Evolutionary conservation across 23 tunicate species (phyloP).

Genomic region (Ciona savignyi): DNA sequence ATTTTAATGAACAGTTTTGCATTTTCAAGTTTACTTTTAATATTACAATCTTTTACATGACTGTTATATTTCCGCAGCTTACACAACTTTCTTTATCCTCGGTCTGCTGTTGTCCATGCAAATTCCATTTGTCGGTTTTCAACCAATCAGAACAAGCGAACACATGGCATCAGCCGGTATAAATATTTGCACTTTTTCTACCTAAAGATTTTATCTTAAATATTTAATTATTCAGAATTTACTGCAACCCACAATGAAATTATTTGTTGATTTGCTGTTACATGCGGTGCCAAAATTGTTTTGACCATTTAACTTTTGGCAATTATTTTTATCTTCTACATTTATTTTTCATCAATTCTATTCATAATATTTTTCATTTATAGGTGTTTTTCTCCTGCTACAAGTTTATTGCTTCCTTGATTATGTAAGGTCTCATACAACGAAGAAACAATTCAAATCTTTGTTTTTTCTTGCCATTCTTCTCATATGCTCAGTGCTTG

Average conservation of each 20-base stretch:
- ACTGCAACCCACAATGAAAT: too few relatives aligned
- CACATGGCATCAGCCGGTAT: slow-evolving; percentile 98
- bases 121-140: slow-evolving; percentile 99
- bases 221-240: neutral
- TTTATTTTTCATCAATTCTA: too few relatives aligned
- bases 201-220: neutral
- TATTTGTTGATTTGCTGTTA: too few relatives aligned
- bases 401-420: slow-evolving; percentile 94
- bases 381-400: slow-evolving; percentile 79
- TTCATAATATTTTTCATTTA: too few relatives aligned
- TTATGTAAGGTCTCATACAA: slow-evolving; percentile 65
- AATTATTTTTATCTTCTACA: too few relatives aligned
- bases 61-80: slow-evolving; percentile 42
- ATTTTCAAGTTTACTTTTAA: too few relatives aligned
- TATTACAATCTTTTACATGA: too few relatives aligned
- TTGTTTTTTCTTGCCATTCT: slow-evolving; percentile 48
- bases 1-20: too few relatives aligned
- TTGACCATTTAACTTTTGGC: neutral
- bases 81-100: slow-evolving; percentile 96
- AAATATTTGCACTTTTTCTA: neutral
- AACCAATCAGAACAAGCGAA: slow-evolving; percentile 99
- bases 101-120: slow-evolving; percentile 97
- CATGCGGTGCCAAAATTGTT: neutral
- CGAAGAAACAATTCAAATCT: slow-evolving; percentile 64
- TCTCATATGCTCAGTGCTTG: slow-evolving; percentile 38